Percentiles rank a stretch among this genome's conserved stretches.
Conservation (phyloP, 1,140 invertebrate species). For the Drosophila chauvacae region DNA sequence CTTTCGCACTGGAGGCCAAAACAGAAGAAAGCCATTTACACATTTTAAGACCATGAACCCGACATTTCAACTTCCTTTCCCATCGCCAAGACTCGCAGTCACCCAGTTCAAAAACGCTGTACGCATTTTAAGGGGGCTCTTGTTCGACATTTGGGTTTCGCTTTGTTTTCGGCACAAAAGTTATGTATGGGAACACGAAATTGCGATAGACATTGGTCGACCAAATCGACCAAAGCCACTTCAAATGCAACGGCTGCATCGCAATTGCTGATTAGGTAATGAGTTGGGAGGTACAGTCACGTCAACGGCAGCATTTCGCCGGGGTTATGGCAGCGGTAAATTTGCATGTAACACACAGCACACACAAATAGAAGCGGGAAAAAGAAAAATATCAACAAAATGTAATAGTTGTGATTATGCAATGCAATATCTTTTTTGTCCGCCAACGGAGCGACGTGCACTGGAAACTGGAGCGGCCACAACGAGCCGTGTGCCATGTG, state of each 20-base stretch:
- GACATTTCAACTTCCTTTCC: conserved; percentile 72
- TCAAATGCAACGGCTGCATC: conserved; percentile 52
- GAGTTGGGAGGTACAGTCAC: conserved; percentile 59
- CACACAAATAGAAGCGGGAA: conserved; percentile 38
- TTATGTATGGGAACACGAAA: conserved; percentile 60
- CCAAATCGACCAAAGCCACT: conserved; percentile 24
- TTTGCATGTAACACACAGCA: conserved; percentile 69
- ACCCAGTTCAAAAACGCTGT: conserved; percentile 49
- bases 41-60: conserved; percentile 52
- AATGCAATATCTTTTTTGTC: conserved; percentile 68
- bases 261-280: conserved; percentile 62
- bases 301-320: conserved; percentile 52
- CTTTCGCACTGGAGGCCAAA: conserved; percentile 27
- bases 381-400: conserved; percentile 62
- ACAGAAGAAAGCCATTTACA: conserved; percentile 36
- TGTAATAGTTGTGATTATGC: conserved; percentile 73
- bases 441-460: conserved; percentile 66
- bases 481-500: conserved; percentile 43
- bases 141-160: background rate
- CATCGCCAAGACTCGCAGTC: conserved; percentile 34
- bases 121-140: conserved; percentile 66
- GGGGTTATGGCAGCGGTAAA: conserved; percentile 59
- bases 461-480: conserved; percentile 70
- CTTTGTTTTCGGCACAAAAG: conserved; percentile 42
- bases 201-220: conserved; percentile 11